phyloP scores from a whole-genome alignment of 2,113 vertebrate genomes.

The Rhinopomastus cyanomelas region DNA sequence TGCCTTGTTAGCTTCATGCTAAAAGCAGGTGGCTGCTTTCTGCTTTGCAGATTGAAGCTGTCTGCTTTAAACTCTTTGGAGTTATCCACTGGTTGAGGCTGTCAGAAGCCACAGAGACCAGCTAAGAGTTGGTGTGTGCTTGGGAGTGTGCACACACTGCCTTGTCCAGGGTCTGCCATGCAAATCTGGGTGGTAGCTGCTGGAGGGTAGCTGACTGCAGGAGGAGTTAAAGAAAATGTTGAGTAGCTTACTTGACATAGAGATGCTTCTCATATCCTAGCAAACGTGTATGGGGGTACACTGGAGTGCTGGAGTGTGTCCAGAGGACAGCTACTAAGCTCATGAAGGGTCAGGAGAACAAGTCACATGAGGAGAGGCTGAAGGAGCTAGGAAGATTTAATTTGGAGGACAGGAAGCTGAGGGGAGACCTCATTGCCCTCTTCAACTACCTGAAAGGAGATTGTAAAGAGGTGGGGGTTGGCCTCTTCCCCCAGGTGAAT shows the following conservation, averaged over 20 bases:
- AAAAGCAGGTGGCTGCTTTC: neutral
- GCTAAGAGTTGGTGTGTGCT: neutral
- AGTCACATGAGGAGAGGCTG: too few relatives aligned
- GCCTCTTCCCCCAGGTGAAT: too few relatives aligned
- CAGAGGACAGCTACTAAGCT: too few relatives aligned
- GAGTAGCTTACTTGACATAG: neutral
- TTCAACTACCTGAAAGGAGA: too few relatives aligned
- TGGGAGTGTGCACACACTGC: fast-evolving
- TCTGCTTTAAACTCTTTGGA: neutral
- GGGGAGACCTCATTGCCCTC: too few relatives aligned
- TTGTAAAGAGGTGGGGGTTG: too few relatives aligned
- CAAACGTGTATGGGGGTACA: neutral
- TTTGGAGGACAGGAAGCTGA: too few relatives aligned
- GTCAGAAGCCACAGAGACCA: neutral
- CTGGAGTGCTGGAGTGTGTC: too few relatives aligned
- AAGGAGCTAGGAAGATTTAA: too few relatives aligned
- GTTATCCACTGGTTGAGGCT: neutral
- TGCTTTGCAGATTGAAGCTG: neutral
- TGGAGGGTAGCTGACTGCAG: neutral
- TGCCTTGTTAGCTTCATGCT: neutral
- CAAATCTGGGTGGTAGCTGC: neutral
- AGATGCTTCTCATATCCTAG: neutral
- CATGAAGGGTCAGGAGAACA: too few relatives aligned
- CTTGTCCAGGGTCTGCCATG: neutral
- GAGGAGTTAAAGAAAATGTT: neutral